Evolutionary conservation across 1,140 invertebrate species (phyloP), one percentile per base, ranked within the genome.

Genomic region (Bicyclus anynana): DNA sequence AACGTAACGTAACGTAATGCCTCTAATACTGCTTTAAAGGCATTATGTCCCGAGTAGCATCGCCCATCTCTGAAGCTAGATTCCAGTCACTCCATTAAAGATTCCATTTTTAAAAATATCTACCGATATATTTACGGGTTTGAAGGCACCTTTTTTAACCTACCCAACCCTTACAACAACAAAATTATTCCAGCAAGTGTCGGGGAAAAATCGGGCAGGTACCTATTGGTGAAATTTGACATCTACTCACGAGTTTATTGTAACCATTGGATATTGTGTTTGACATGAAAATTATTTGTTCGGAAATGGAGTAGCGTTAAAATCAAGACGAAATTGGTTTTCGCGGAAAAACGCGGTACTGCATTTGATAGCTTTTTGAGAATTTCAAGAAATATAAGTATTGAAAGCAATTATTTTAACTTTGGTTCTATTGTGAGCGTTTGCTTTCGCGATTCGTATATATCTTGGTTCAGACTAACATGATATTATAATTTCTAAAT

Each of bases 231-330:
- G 4, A 14, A 47, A n/a, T 47, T 47, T 47, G 21, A 26, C 44
- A 12, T 18, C 27, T 76, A 69, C 65, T 74, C 73, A 66, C 29
- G 53, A 67, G 52, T 77, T 76, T 7, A 76, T 80, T 84, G 77
- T 81, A 69, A 63, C 50, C 53, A 47, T 42, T 61, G 55, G 59
- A 74, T 62, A 67, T 76, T 82, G 81, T 74, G 65, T 77, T 75
- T 83, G 81, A 82, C 79, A 73, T 69, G 72, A 73, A 84, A 77
- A 80, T 81, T 76, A 78, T 80, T 81, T 75, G 68, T 69, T 74
- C 74, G 64, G 59, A 62, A 70, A 65, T 59, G 63, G 72, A 63
- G 52, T 55, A 47, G 63, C 61, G 40, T 56, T 59, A 56, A 65
- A 69, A 70, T 65, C 65, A 72, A 70, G 47, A 66, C 62, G 62